Evolutionary conservation across 2,888 invertebrate species (phyloP), one percentile per base, ranked within the genome.

Genomic region (Mamestra brassicae): DNA sequence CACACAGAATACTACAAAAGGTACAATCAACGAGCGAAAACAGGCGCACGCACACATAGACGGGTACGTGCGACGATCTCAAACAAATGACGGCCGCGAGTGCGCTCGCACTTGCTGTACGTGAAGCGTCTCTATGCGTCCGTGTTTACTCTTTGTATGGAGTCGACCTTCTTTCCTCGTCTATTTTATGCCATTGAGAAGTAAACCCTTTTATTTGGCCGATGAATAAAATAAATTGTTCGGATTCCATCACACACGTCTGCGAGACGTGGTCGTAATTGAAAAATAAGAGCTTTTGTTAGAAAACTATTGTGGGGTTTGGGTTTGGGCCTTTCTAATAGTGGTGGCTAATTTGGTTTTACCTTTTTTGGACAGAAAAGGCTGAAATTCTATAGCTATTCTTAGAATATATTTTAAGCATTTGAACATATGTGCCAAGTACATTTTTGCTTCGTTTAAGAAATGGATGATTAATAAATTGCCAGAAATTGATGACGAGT

Each of bases 151-250:
- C 13, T 4, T 76, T 76, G 36, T 66, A 26, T 4, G 3, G 45
- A 52, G 3, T 17, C 7, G 1, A 76, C 52, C 36, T 75, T 76
- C 52, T 77, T 52, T 38, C 8, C 2, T 15, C 4, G 5, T 10
- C 17, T 61, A 15, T 26, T 34, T n/a, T 36, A 4, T 45, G 15
- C 78, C 75, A 80, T 89, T 89, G 85, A 84, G 72, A 81, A 86
- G 85, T 74, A 85, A 89, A 89, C 89, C 91, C 88, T 92, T 92
- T 90, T 90, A 89, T 90, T 89, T 90, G 83, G 80, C 80, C 82
- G 87, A 83, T 81, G 89, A 90, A 92, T 91, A 89, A 92, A 92
- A 93, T 91, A 92, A 92, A 93, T 93, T 89, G 91, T 90, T 89
- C 85, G 84, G 90, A 87, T 92, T 90, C 89, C 89, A 87, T 90